A percentile compares a stretch with the other conserved stretches of the same genome.
Evolutionary conservation across 1,140 invertebrate species (phyloP).

Genomic region (Arion vulgaris): DNA sequence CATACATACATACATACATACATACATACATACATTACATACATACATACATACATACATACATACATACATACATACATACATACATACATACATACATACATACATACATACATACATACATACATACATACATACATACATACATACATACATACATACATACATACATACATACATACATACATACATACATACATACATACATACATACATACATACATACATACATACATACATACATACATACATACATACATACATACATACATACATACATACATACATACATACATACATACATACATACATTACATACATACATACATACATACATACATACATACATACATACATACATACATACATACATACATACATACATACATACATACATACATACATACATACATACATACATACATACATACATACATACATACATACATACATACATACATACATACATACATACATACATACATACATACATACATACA

Average conservation of each 20-base stretch:
- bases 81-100: not conserved
- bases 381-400: conserved; percentile 10
- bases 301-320: not conserved
- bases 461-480: conserved; percentile 10
- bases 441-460: conserved; percentile 10
- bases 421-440: conserved; percentile 10
- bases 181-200: not conserved
- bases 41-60: not conserved
- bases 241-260: not conserved
- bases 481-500: conserved; percentile 10
- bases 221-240: not conserved
- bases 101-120: not conserved
- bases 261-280: not conserved
- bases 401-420: conserved; percentile 10
- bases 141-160: not conserved
- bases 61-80: not conserved
- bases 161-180: not conserved
- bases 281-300: not conserved
- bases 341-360: conserved; percentile 10
- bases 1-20: conserved; percentile 10
- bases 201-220: not conserved
- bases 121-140: not conserved
- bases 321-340: conserved; percentile 10
- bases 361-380: conserved; percentile 10
- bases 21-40: not conserved